Base-by-base conservation (phyloP, 1,140 invertebrate species). In the Galleria mellonella region DNA sequence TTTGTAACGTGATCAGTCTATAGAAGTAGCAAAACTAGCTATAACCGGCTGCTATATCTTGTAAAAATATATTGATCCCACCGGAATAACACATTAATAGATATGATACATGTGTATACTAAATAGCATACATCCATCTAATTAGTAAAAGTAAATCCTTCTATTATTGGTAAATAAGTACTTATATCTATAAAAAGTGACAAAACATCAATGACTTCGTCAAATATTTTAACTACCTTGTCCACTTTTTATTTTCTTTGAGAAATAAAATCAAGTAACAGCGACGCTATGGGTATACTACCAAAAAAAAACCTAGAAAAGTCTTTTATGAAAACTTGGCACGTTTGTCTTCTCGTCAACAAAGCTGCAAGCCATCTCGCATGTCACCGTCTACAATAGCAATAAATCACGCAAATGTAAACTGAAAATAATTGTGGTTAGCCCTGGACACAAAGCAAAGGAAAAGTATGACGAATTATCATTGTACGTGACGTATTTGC, bases 381-480 rank as follows among this genome's bases (percentile, higher is more conserved):
- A 28, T 41, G 31, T 40, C 45, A 39, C 11, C 29, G 11, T 36
- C 30, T 33, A 43, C 37, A 33, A 32, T 11, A 11, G 29, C 32
- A 14, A 32, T 52, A 42, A 43, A 52, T 46, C 39, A 46, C 28
- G 23, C 2, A 23, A 23, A 23, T 23, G 17, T 23, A 23, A 23
- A 38, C 39, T 47, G 40, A 43, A 57, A 47, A 47, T 44, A 40
- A 40, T 42, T 35, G 33, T 40, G 35, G 50, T 38, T 50, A 61
- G 37, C 43, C 55, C 54, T 55, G 41, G 28, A 11, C 32, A 33
- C 32, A 36, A 42, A 43, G 31, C 45, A 50, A 61, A 66, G 57
- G 63, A 76, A 77, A 74, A 72, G 68, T 71, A 68, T 77, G 70
- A 71, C 72, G 63, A 81, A 81, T 75, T 39, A 55, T 43, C 41